phyloP scores from a whole-genome alignment of 2,797 vertebrate genomes.

The Phrynocephalus guinanensis region DNA sequence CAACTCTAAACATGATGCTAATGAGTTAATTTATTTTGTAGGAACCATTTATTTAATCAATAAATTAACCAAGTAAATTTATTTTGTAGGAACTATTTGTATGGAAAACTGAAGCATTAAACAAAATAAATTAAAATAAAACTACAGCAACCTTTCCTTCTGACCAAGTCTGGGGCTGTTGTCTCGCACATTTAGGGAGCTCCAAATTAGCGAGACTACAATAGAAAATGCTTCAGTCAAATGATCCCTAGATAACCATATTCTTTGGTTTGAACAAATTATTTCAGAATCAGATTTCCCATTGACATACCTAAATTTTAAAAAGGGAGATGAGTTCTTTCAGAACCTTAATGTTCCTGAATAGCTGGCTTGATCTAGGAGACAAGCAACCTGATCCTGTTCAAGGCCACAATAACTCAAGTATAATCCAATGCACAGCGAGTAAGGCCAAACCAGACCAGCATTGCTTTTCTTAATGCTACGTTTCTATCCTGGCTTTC shows the following conservation, averaged over 20 bases:
- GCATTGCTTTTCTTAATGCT: not conserved
- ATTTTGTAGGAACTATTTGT: not conserved
- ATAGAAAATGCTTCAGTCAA: conserved; percentile 15
- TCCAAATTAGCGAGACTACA: not conserved
- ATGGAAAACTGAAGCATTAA: conserved; percentile 20
- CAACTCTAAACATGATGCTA: not conserved
- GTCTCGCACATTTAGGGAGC: not conserved
- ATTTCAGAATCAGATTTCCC: not conserved
- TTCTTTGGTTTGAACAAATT: not conserved
- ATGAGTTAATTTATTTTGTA: not conserved
- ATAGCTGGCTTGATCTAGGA: not conserved
- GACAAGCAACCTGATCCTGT: not conserved
- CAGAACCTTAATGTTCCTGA: not conserved
- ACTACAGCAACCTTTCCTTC: too few species aligned
- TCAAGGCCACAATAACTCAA: not conserved
- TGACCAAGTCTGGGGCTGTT: not conserved
- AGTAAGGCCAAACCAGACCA: not conserved
- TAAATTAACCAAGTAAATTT: not conserved
- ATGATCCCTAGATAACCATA: not conserved
- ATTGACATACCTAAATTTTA: not conserved
- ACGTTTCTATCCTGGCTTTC: too few species aligned
- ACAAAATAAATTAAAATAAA: not conserved
- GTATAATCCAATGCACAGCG: not conserved
- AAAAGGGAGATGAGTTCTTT: not conserved
- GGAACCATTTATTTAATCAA: not conserved